Conservation (phyloP, 2,888 invertebrate species). For the Stenichneumon culpator region DNA sequence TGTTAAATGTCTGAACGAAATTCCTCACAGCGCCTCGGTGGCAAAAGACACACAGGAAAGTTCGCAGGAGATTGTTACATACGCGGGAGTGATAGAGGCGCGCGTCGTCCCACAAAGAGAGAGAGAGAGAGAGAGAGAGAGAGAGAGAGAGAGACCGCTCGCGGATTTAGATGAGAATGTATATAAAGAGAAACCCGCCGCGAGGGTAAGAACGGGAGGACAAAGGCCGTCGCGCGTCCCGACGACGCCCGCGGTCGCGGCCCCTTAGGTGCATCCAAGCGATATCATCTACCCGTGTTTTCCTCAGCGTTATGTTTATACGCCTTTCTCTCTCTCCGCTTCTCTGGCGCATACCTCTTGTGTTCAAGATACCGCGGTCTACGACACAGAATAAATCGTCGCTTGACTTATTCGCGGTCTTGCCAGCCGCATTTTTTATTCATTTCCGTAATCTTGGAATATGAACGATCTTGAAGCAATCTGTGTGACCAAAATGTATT, state of each 20-base stretch:
- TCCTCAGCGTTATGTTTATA: conserved; percentile 82
- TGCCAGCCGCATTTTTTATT: conserved; percentile 1
- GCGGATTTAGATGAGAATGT: conserved; percentile 34
- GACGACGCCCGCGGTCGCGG: conserved; percentile 77
- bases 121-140: conserved; percentile 23
- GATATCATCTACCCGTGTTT: conserved; percentile 84
- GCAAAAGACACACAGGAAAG: conserved; percentile 42
- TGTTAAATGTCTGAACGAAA: conserved; percentile 24
- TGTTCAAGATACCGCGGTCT: conserved; percentile 60
- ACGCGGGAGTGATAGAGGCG: conserved; percentile 48
- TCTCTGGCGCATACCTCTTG: conserved; percentile 76
- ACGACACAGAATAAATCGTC: conserved; percentile 20
- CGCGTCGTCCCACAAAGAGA: conserved; percentile 42
- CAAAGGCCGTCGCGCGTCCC: conserved; percentile 77
- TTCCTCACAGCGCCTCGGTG: conserved; percentile 47
- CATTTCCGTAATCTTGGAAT: conserved; percentile 18
- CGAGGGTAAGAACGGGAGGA: conserved; percentile 68
- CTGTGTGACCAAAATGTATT: background rate
- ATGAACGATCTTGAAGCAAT: background rate
- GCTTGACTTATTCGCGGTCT: conserved; percentile 24
- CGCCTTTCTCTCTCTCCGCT: conserved; percentile 63
- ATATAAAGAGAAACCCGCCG: conserved; percentile 54
- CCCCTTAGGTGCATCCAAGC: conserved; percentile 81
- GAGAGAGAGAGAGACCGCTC: conserved; percentile 6
- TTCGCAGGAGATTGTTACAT: conserved; percentile 44